Base-by-base conservation (phyloP, 2,797 vertebrate species). In the Zenarchopterus dispar region DNA sequence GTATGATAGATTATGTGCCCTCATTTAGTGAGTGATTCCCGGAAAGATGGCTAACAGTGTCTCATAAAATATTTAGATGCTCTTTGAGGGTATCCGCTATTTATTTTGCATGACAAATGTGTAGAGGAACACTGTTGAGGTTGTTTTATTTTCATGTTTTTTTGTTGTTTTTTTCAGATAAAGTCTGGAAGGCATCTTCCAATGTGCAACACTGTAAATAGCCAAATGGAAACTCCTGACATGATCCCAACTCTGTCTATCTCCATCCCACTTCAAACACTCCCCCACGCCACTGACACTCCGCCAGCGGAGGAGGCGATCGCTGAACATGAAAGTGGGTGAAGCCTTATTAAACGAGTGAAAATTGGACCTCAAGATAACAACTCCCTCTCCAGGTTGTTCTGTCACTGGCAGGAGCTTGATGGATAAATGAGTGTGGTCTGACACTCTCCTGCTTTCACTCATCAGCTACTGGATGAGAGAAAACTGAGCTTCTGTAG, bases 31-130 rank as follows among this genome's bases (percentile, higher is more conserved):
- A 78, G 63, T 73, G 50, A 73, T 89, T 86, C 75, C 85, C 65
- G 78, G 77, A 86, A 86, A 67, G 28, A 61, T 58, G 24, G 80
- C 59, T 84, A 74, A 82, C 70, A 78, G 73, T 59, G 36, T 45
- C 62, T 86, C 86, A 91, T 88, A 7, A 89, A 87, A 87, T 87
- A 87, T 89, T 87, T 70, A 91, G 47, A 7, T 60, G 79, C 68
- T 58, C 70, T 78, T 56, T 58, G 56, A 75, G 56, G 60, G 43
- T 31, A 69, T 62, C 24, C 65, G 57, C 56, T 46, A 64, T 61
- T 19, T 56, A 33, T 61, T 19, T 31, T 56, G 44, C 66, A 8
- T 23, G 22, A 55, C 5, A 70, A 58, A 71, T 22, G 51, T n/a
- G 2, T 13, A 19, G 2, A 64, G 39, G 17, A 47, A 31, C 8